These are phyloP conservation scores for Pemphigus obesinymphae DNA, from an alignment of 1,140 invertebrate genomes.

Conservation along the genomic window DNA sequence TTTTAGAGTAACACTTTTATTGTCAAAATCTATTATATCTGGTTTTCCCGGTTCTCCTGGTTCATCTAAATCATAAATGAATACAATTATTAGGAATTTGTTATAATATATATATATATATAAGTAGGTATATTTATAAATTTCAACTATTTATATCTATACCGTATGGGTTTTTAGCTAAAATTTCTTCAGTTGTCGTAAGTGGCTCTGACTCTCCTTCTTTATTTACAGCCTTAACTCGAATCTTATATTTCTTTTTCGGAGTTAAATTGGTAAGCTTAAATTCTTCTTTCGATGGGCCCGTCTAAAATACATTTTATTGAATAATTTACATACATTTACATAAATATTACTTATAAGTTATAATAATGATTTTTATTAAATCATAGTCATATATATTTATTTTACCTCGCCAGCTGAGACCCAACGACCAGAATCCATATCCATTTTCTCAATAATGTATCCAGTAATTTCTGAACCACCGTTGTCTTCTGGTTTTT, in stretches of 20 bases:
- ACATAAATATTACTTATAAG: too few species aligned
- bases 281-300: conserved; percentile 70
- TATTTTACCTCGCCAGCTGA: conserved; percentile 74
- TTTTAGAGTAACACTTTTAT: conserved; percentile 79
- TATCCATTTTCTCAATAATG: conserved; percentile 93
- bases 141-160: conserved; percentile 43
- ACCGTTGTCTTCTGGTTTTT: conserved; percentile 88
- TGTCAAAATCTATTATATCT: conserved; percentile 89
- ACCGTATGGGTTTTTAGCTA: conserved; percentile 96
- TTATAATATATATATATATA: too few species aligned
- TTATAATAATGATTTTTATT: neutral
- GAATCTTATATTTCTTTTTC: conserved; percentile 97
- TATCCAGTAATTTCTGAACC: conserved; percentile 92
- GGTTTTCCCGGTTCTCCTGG: conserved; percentile 84
- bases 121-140: too few species aligned
- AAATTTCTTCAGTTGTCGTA: conserved; percentile 79
- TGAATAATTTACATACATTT: too few species aligned
- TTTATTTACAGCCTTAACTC: conserved; percentile 96
- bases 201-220: conserved; percentile 96
- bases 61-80: conserved; percentile 61
- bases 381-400: neutral
- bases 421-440: conserved; percentile 87
- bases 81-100: neutral
- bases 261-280: conserved; percentile 89
- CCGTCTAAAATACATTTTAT: conserved; percentile 49